Evolutionary conservation across 2,797 vertebrate species (phyloP), one percentile per base, ranked within the genome.

Genomic region (Enteromius unitaeniatus): DNA sequence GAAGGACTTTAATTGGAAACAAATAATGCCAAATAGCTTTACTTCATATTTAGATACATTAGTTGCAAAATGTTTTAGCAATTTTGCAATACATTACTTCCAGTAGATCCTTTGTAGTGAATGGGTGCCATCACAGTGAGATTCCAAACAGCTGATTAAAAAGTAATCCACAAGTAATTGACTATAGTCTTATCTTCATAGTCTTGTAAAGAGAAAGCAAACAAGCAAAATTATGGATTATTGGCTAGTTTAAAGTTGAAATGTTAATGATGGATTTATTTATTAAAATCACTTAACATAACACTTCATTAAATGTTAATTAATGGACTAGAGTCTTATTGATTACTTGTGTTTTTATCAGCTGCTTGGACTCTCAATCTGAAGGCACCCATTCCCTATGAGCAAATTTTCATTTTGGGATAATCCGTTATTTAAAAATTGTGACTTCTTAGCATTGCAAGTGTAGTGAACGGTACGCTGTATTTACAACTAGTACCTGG

Each of bases 401-500:
- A 26, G 58, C n/a, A 15, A 28, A 28, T 15, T 7, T 7, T 17
- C 0, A 64, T 62, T 62, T 28, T 62, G 6, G 5, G 14, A 26
- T 31, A 34, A 58, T 58, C 3, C n/a, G 31, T 34, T 14, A 1
- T 21, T 51, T 31, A 19, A 73, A 23, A 53, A 45, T 1, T 62
- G 37, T 34, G 34, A 58, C 10, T 45, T n/a, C 8, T 2, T 51
- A 49, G 53, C 19, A 55, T 40, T 28, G 10, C 8, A 70, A 49
- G 47, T 77, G 53, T 23, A 3, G 3, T 77, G 9, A 60, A 78
- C 1, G 7, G 34, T 23, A 51, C 42, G 1, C n/a, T 58, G 34
- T 65, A 40, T 34, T 28, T n/a, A 74, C 40, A 34, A n/a, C 37
- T 62, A 53, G 91, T 89, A 97, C 96, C 93, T 98, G 97, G 0